phyloP scores from a whole-genome alignment of 64 coral and sea anemone species.

The Stichodactyla helianthus region DNA sequence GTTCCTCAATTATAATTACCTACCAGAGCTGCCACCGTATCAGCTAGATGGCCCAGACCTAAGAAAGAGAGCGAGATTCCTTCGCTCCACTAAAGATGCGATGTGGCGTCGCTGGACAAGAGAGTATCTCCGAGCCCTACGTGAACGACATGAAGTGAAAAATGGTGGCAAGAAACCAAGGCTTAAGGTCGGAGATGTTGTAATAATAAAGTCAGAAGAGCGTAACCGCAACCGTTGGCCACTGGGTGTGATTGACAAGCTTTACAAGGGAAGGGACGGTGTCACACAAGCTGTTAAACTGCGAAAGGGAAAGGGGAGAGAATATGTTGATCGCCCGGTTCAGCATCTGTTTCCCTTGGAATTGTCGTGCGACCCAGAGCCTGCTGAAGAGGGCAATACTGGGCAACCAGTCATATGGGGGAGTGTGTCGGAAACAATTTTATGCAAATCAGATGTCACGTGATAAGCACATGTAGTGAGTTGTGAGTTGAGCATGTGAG shows the following conservation, averaged over 20 bases:
- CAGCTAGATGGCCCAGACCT: conserved; percentile 11
- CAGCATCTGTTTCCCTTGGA: conserved; percentile 26
- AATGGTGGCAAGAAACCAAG: neutral
- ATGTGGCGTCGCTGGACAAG: conserved; percentile 46
- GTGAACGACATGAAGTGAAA: conserved; percentile 17
- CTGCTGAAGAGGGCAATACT: too few relatives aligned
- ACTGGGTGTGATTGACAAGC: conserved; percentile 7
- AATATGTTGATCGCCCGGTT: conserved; percentile 19
- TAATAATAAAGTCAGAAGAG: conserved; percentile 37
- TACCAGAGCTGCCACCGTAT: conserved; percentile 37
- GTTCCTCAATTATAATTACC: conserved; percentile 28
- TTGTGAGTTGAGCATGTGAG: too few relatives aligned
- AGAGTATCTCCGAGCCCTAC: conserved; percentile 42
- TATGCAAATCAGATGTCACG: too few relatives aligned
- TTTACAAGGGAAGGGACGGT: conserved; percentile 31
- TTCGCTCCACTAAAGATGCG: conserved; percentile 27
- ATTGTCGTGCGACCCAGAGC: conserved; percentile 8
- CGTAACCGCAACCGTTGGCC: conserved; percentile 44
- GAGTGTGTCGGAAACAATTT: too few relatives aligned
- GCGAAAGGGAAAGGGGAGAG: conserved; percentile 22
- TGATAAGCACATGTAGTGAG: too few relatives aligned
- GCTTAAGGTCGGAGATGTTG: conserved; percentile 24
- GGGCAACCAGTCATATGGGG: too few relatives aligned
- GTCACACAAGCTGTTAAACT: conserved; percentile 20
- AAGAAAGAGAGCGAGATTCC: conserved; percentile 15